Evolutionary conservation across 2,888 invertebrate species (phyloP), one percentile per base, ranked within the genome.

Genomic region (Alcis repandata): DNA sequence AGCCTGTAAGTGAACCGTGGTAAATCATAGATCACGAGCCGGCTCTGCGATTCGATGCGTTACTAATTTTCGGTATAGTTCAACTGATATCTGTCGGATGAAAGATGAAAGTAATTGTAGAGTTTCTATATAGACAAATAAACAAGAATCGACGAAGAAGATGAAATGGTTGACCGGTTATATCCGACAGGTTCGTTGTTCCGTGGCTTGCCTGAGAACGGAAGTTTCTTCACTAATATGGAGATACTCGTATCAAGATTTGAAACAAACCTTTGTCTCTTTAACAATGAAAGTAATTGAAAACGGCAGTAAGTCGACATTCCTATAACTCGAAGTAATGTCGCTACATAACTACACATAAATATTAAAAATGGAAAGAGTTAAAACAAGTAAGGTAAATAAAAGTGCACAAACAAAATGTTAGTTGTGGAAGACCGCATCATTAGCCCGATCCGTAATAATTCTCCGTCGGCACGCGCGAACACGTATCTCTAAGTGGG

Each of bases 401-500:
- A 65, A 38, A 60, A 67, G 6, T 36, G 41, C 56, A 46, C 63
- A 41, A 77, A 77, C 86, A 88, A 85, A n/a, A 88, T 89, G 87
- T 79, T 79, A 81, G 76, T 78, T 80, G 78, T 81, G 78, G 82
- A 77, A 76, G 75, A 70, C 73, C 76, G 76, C 75, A 77, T 83
- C 80, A 81, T 84, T 84, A 85, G 82, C 69, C 73, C 73, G 74
- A 72, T 70, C 73, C 67, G 73, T 90, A 89, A 92, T 90, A 89
- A 92, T 91, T 89, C 84, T 75, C 75, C 71, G 76, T 66, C 74
- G 79, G 85, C 85, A 88, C 86, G 88, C 86, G 85, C 82, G 78
- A 83, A 80, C 91, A 92, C 89, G 92, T 81, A 76, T 68, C 77
- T 72, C 71, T 84, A 89, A 90, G 86, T 91, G 82, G 91, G 91